Base-by-base conservation (phyloP, 1,140 invertebrate genomes). In the Lanistes nyassanus region DNA sequence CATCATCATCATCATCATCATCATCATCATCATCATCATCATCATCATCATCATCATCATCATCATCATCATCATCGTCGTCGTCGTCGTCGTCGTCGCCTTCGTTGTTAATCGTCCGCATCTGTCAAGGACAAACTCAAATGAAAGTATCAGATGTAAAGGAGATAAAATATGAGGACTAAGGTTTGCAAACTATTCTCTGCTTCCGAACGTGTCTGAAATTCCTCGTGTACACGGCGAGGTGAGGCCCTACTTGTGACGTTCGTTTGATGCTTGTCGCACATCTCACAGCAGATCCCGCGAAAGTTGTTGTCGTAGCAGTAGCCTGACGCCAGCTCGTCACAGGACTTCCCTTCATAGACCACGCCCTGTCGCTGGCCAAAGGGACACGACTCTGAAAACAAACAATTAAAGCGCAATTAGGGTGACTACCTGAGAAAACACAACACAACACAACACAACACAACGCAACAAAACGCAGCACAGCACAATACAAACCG, bases 231-330 rank as follows among this genome's bases (percentile, higher is more conserved):
- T 53, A 13, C 13, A 31, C 29, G 9, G 23, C 11, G 2, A 23
- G 64, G 19, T 23, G 13, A 29, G 36, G 26, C 42, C 29, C 70
- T n/a, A 72, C 70, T 55, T 3, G 11, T 3, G 21, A 26, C 34
- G 56, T 29, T 29, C 11, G 19, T 42, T 5, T 3, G 21, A 21
- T 31, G 6, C 23, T 60, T 72, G 70, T 72, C 70, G 29, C 70
- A 72, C 70, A 72, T 72, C 36, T 60, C 55, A 34, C 70, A 72
- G 56, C 70, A 72, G 23, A 72, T 39, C 47, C 29, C 23, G 19
- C 70, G 55, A 29, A 62, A 42, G 56, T 39, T 42, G 34, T n/a
- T n/a, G n/a, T 62, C 29, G 56, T 72, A 72, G 56, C 70, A 72
- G 56, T 42, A 2, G 70, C 55, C 70, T 2, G 55, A 60, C 23